Evolutionary conservation across 2,888 invertebrate species (phyloP), one percentile per base, ranked within the genome.

Genomic region (Phengaris arion): DNA sequence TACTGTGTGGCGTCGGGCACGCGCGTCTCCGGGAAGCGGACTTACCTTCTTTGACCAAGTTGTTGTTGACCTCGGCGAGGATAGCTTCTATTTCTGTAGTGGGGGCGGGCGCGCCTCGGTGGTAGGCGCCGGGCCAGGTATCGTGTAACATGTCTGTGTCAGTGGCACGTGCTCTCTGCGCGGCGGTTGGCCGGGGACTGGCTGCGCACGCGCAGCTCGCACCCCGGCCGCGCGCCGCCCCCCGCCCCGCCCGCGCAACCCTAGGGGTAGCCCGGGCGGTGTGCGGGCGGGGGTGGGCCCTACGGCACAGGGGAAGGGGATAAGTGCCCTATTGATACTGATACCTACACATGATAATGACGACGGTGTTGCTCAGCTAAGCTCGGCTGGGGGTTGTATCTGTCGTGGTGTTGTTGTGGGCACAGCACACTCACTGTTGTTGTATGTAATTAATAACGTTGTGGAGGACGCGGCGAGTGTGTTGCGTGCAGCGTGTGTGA

Each of bases 51-150:
- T 91, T 90, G 48, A 84, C 76, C 78, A 83, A 86, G 78, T 83
- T 83, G 83, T 89, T 91, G 86, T 92, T 90, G 78, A 92, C 90
- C 79, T 93, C 92, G 0, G 87, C 87, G 75, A 92, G 88, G 79
- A 91, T 83, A 70, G 88, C 89, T 74, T 91, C 92, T 79, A 92
- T 80, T 80, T 90, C 91, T 83, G 84, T 85, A 78, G 84, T 10
- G 22, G 70, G 22, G 52, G 51, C 54, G 72, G 48, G 35, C 7
- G 64, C 83, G 80, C 89, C 90, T 59, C 85, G 81, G 81, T 87
- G 88, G 80, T 83, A 85, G 78, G 83, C 35, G 64, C 64, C 84
- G 76, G 82, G 85, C 90, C 89, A 90, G 78, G 87, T 83, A 79
- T 92, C 92, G 87, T 92, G 90, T 81, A 92, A 83, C 92, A 92